Evolutionary conservation across 2,888 invertebrate species (phyloP).

Genomic region (Thumatha senex): DNA sequence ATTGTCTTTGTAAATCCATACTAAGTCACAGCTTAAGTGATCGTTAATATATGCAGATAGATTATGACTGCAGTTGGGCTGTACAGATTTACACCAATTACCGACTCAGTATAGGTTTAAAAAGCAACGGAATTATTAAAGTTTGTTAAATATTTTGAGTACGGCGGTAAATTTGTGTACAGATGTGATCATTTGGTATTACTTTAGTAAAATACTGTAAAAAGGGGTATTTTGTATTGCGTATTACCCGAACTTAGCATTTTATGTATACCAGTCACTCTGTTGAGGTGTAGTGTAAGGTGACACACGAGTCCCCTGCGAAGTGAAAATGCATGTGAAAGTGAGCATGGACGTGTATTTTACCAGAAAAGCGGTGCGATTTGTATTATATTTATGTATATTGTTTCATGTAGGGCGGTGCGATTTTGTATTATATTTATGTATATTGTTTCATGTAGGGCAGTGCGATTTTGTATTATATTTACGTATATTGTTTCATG

Average conservation of each 20-base stretch:
- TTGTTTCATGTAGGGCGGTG: not conserved
- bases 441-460: not conserved
- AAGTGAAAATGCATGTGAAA: not conserved
- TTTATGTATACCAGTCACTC: not conserved
- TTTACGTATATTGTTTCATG: not conserved
- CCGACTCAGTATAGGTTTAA: too few species aligned
- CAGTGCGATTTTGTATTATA: not conserved
- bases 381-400: not conserved
- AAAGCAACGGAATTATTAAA: not conserved
- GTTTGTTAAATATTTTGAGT: not conserved
- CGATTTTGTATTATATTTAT: not conserved
- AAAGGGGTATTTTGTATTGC: too few species aligned
- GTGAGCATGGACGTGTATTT: not conserved
- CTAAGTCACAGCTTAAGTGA: too few species aligned
- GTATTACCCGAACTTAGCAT: too few species aligned
- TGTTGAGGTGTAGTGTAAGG: not conserved
- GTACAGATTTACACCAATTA: too few species aligned
- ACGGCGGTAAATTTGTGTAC: not conserved
- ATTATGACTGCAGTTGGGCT: too few species aligned
- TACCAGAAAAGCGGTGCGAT: constrained; percentile 6
- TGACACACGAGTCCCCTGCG: not conserved
- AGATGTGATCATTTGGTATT: too few species aligned
- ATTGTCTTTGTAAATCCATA: too few species aligned
- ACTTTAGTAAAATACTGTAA: too few species aligned
- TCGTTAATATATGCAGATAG: too few species aligned